Percentiles rank a stretch among this genome's conserved stretches.
Conservation (phyloP, 2,888 invertebrate genomes). For the Agriotes lineatus region DNA sequence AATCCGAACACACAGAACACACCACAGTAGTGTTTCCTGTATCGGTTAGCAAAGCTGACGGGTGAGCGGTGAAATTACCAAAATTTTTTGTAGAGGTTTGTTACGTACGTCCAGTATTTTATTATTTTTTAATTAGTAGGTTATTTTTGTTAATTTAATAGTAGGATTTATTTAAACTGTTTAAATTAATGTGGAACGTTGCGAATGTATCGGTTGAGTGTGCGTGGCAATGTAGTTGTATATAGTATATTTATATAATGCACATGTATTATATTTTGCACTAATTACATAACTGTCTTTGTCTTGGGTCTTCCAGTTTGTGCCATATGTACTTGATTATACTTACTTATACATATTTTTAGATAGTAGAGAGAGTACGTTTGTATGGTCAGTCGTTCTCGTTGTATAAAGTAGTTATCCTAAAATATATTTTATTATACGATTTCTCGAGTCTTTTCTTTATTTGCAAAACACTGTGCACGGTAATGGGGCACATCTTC, state of each 20-base stretch:
- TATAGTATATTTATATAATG: conserved; percentile 34
- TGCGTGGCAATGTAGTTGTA: conserved; percentile 23
- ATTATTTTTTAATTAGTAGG: background rate
- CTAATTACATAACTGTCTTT: conserved; percentile 28
- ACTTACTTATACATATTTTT: background rate
- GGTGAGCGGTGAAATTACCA: background rate
- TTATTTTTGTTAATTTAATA: conserved; percentile 15
- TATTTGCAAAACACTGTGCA: background rate
- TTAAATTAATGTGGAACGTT: conserved; percentile 14
- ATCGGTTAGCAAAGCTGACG: background rate
- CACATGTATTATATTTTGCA: conserved; percentile 43
- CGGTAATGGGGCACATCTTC: conserved; percentile 1
- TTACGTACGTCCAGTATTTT: conserved; percentile 25
- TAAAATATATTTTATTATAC: conserved; percentile 37
- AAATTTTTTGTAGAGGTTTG: conserved; percentile 1
- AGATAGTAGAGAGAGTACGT: conserved; percentile 11
- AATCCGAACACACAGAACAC: conserved; percentile 12
- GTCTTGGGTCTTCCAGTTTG: conserved; percentile 38
- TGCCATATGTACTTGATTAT: conserved; percentile 36
- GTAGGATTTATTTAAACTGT: conserved; percentile 21
- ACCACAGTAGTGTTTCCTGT: conserved; percentile 23
- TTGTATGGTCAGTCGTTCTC: conserved; percentile 39
- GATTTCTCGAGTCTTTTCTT: background rate
- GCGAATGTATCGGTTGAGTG: conserved; percentile 18
- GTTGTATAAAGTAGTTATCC: conserved; percentile 36